Conservation (phyloP, 2,113 vertebrate species). For the Lampris megalopsis region DNA sequence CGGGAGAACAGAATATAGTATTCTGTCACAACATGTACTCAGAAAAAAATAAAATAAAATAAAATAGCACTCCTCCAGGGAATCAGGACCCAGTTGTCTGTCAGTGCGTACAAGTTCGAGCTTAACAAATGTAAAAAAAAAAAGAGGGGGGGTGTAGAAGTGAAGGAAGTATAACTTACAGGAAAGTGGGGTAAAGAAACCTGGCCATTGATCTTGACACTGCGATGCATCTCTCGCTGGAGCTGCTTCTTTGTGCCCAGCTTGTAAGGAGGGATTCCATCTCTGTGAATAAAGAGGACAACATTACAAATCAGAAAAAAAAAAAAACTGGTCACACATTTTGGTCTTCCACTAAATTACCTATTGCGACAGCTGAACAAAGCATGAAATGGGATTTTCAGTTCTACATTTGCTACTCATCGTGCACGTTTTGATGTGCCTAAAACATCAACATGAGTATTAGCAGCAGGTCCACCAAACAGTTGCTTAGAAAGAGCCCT, state of each 20-base stretch:
- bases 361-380: not conserved
- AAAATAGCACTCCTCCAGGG: conserved; percentile 63
- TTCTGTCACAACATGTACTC: conserved; percentile 76
- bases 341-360: not conserved
- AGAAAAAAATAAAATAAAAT: conserved; percentile 51
- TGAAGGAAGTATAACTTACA: conserved; percentile 86
- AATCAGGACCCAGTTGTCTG: conserved; percentile 69
- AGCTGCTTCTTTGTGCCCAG: conserved; percentile 94
- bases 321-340: not conserved
- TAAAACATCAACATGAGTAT: conserved; percentile 30
- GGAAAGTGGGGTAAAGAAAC: conserved; percentile 97
- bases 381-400: not conserved
- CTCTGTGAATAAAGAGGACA: conserved; percentile 77
- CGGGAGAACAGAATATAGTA: conserved; percentile 68
- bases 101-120: conserved; percentile 58
- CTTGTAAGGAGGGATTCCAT: conserved; percentile 94
- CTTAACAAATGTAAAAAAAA: conserved; percentile 48
- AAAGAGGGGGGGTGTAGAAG: conserved; percentile 67
- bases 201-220: conserved; percentile 95
- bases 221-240: conserved; percentile 95
- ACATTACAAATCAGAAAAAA: not conserved
- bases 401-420: not conserved
- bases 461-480: conserved; percentile 49
- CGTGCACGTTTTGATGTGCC: conserved; percentile 7
- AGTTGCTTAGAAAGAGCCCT: conserved; percentile 33